Evolutionary conservation across 2,888 invertebrate genomes (phyloP).

Genomic region (Brachypalpus laphriformis): DNA sequence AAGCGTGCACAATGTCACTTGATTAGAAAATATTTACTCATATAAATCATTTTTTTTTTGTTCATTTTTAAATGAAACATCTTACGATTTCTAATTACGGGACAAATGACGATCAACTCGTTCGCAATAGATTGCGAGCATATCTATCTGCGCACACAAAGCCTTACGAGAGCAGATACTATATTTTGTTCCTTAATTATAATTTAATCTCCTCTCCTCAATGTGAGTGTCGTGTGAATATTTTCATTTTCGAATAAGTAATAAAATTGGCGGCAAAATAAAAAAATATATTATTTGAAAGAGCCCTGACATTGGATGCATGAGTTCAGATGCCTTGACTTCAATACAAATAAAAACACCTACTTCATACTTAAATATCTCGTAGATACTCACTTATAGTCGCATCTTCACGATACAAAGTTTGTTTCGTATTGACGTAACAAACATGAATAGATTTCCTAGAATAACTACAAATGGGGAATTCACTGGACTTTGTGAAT

Average conservation of each 20-base stretch:
- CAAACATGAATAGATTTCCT: neutral
- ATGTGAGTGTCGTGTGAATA: neutral
- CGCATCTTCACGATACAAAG: neutral
- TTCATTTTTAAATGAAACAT: constrained; percentile 32
- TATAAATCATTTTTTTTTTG: too few relatives aligned
- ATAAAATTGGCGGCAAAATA: neutral
- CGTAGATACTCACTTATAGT: neutral
- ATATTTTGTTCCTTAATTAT: neutral
- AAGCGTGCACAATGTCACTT: constrained; percentile 59
- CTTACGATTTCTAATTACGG: constrained; percentile 32
- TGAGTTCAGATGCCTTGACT: neutral
- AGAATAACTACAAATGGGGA: neutral
- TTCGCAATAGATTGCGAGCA: constrained; percentile 15
- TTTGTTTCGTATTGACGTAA: neutral
- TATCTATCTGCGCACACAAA: constrained; percentile 5
- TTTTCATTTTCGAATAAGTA: neutral
- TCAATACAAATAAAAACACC: too few relatives aligned
- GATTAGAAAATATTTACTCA: constrained; percentile 47
- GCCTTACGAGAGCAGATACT: neutral
- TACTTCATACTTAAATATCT: neutral
- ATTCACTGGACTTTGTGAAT: neutral
- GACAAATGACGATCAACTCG: constrained; percentile 20
- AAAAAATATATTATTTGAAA: neutral
- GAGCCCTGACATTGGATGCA: neutral
- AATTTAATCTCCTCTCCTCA: constrained; percentile 4